Evolutionary conservation across 1,140 invertebrate species (phyloP).

Genomic region (Drosophila teissieri): DNA sequence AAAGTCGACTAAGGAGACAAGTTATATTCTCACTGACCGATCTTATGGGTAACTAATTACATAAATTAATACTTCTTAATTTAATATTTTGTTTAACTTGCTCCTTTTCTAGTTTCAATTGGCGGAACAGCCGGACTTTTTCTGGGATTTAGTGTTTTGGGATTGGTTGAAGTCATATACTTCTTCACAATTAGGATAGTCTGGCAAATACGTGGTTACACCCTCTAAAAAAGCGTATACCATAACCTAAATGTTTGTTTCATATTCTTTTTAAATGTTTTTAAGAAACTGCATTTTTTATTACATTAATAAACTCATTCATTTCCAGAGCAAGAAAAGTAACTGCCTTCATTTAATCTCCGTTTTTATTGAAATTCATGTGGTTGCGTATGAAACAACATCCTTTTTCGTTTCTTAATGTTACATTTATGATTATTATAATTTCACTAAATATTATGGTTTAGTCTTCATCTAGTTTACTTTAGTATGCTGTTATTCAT

Average conservation of each 20-base stretch:
- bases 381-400: background rate
- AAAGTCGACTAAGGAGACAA: slow-evolving; percentile 65
- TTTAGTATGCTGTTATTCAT: slow-evolving; percentile 30
- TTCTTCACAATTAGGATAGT: slow-evolving; percentile 87
- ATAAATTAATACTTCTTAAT: background rate
- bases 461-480: slow-evolving; percentile 29
- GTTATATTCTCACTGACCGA: slow-evolving; percentile 82
- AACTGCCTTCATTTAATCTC: background rate
- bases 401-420: slow-evolving; percentile 24
- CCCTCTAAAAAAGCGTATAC: slow-evolving; percentile 52
- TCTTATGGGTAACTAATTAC: slow-evolving; percentile 62
- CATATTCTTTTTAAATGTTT: no score
- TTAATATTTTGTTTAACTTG: background rate
- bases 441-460: slow-evolving; percentile 17
- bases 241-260: no score
- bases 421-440: slow-evolving; percentile 11
- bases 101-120: slow-evolving; percentile 86
- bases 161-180: slow-evolving; percentile 89
- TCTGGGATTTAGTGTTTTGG: slow-evolving; percentile 89
- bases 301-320: background rate
- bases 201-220: slow-evolving; percentile 85
- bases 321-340: slow-evolving; percentile 2
- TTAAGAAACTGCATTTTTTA: no score
- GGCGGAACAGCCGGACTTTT: slow-evolving; percentile 90
- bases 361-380: background rate